Conservation (phyloP, 2,113 vertebrate genomes). For the Probosciger aterrimus region DNA sequence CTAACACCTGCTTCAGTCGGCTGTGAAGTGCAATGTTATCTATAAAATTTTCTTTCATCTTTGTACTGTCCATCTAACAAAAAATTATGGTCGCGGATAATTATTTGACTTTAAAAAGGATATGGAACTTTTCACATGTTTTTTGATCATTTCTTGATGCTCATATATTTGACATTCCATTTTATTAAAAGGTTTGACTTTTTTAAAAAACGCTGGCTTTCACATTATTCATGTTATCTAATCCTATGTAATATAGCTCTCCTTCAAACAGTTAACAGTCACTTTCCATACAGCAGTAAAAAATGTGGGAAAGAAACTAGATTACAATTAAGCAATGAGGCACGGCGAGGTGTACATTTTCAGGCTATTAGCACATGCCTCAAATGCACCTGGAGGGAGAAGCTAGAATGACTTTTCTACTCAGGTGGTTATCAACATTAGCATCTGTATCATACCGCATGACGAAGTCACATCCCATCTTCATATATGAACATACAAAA, state of each 20-base stretch:
- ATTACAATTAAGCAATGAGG: not conserved
- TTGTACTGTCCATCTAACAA: conserved; percentile 74
- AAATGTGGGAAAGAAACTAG: not conserved
- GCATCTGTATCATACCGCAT: not conserved
- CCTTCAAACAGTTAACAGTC: conserved; percentile 13
- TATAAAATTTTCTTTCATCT: conserved; percentile 87
- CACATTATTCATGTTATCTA: conserved; percentile 38
- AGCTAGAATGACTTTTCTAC: not conserved
- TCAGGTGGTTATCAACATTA: not conserved
- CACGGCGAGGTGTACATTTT: not conserved
- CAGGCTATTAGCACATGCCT: not conserved
- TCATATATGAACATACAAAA: not conserved
- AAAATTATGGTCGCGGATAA: conserved; percentile 60
- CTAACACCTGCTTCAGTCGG: conserved; percentile 93
- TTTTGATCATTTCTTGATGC: conserved; percentile 62
- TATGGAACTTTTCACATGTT: conserved; percentile 40
- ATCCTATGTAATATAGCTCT: not conserved
- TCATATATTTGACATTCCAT: conserved; percentile 43
- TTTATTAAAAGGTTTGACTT: conserved; percentile 49
- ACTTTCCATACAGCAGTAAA: not conserved
- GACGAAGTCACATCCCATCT: not conserved
- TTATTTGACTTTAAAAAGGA: conserved; percentile 68
- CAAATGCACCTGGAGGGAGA: not conserved
- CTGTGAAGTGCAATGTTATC: conserved; percentile 81
- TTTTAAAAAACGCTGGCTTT: not conserved